Percentiles rank a stretch among this genome's conserved stretches.
Conservation (phyloP, 2,797 vertebrate genomes). For the Hyperoplus lanceolatus region DNA sequence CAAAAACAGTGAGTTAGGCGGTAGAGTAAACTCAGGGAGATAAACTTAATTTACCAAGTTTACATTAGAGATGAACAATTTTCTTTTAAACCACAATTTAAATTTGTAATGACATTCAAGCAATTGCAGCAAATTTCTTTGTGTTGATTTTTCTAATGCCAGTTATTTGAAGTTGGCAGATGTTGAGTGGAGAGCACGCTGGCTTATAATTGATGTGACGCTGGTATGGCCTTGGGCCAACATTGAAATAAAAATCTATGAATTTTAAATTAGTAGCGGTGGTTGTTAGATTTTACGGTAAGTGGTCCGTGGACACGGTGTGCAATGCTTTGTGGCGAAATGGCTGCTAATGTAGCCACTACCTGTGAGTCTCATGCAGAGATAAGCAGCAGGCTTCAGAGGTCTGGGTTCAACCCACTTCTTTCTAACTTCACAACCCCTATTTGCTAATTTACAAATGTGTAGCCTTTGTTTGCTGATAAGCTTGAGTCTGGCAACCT, state of each 20-base stretch:
- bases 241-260: too few relatives aligned
- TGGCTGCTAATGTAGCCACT: background rate
- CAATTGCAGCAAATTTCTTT: background rate
- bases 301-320: background rate
- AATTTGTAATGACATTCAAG: background rate
- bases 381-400: background rate
- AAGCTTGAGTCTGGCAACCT: background rate
- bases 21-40: constrained; percentile 1
- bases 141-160: background rate
- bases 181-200: background rate
- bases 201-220: background rate
- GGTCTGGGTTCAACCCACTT: too few relatives aligned
- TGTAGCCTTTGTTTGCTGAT: background rate
- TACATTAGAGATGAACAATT: constrained; percentile 8
- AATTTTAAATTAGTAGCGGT: background rate
- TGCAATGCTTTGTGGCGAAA: background rate
- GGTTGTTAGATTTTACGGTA: background rate
- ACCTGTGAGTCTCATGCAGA: background rate
- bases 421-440: background rate
- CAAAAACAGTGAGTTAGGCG: background rate
- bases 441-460: background rate
- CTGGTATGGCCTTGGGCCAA: background rate
- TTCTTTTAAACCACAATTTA: background rate
- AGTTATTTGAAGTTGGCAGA: background rate
- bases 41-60: background rate